A percentile compares a stretch with the other conserved stretches of the same genome.
These are phyloP conservation scores for Amiota communis DNA, from an alignment of 2,888 invertebrate genomes.

Conservation along the genomic window DNA sequence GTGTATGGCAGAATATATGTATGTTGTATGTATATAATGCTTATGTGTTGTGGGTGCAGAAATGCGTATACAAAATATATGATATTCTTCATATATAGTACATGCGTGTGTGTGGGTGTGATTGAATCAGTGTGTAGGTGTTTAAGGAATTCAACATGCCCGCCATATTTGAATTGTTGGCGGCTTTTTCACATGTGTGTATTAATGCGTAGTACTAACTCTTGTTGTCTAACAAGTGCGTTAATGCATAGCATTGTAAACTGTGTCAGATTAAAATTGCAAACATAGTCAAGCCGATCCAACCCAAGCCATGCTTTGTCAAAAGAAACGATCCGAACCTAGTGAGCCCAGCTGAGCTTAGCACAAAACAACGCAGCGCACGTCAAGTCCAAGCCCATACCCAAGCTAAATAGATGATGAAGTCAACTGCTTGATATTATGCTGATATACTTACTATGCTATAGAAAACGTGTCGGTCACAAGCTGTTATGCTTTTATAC, in stretches of 20 bases:
- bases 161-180: neutral
- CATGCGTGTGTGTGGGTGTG: neutral
- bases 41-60: slow-evolving; percentile 12
- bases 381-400: neutral
- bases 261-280: slow-evolving; percentile 28
- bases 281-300: neutral
- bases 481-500: too few relatives aligned
- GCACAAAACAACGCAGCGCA: too few relatives aligned
- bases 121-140: neutral
- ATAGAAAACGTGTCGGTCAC: too few relatives aligned
- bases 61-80: slow-evolving; percentile 12
- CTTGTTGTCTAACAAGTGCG: slow-evolving; percentile 8
- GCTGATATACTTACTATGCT: neutral
- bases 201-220: neutral
- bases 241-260: slow-evolving; percentile 23
- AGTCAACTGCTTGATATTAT: neutral
- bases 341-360: too few relatives aligned
- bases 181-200: neutral
- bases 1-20: slow-evolving; percentile 10
- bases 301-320: too few relatives aligned
- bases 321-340: too few relatives aligned
- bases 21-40: neutral
- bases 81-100: neutral
- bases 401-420: slow-evolving; percentile 1
- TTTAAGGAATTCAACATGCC: neutral